These are phyloP conservation scores for Strix uralensis DNA, from an alignment of 2,113 vertebrate genomes.

Conservation along the genomic window DNA sequence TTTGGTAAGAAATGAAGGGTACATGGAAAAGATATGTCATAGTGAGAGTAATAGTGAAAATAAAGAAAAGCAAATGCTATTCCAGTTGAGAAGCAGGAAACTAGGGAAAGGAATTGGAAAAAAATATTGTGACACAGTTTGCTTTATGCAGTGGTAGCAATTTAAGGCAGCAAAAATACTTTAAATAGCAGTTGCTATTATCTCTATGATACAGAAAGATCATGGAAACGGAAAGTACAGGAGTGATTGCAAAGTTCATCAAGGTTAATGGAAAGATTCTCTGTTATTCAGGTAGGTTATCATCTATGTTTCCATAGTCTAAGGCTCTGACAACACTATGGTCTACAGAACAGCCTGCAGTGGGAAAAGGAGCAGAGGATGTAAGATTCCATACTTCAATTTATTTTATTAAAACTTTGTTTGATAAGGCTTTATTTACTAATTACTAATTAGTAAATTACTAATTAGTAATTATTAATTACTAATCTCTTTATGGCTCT, in stretches of 20 bases:
- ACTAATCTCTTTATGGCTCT: background rate
- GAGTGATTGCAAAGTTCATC: background rate
- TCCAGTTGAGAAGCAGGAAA: background rate
- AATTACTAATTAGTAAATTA: no score
- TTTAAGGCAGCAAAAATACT: background rate
- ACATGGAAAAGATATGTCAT: background rate
- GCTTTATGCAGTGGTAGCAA: background rate
- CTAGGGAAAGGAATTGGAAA: background rate
- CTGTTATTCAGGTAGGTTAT: background rate
- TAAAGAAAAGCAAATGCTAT: background rate
- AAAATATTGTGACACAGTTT: background rate
- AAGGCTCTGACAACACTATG: background rate
- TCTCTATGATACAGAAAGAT: background rate
- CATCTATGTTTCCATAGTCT: background rate
- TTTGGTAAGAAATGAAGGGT: background rate
- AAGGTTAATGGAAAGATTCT: background rate
- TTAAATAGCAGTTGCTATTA: background rate
- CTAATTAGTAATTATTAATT: no score
- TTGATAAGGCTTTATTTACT: background rate
- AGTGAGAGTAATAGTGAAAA: background rate
- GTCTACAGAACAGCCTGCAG: background rate
- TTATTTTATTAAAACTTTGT: background rate
- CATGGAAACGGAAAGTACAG: background rate
- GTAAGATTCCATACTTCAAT: background rate
- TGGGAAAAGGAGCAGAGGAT: background rate